Percentiles rank a stretch among this genome's conserved stretches.
Conservation (phyloP, 2,888 invertebrate species). For the Drosophila fulvimacula region DNA sequence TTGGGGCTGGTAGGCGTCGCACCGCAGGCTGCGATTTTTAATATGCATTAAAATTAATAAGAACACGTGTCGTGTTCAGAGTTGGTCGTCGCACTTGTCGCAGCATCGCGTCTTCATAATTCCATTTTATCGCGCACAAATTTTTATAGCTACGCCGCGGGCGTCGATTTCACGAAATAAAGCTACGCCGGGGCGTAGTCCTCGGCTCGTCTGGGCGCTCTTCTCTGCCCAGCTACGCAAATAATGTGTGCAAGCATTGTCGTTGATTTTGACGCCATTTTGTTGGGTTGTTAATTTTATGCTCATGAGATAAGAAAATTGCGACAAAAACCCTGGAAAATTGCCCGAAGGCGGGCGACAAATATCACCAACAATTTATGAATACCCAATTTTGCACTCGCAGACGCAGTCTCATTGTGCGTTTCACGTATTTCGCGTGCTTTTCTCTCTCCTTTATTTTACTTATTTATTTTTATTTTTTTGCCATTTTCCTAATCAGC, state of each 20-base stretch:
- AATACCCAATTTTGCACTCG: conserved; percentile 12
- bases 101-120: conserved; percentile 58
- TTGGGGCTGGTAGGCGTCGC: not conserved
- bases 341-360: conserved; percentile 36
- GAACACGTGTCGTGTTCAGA: conserved; percentile 69
- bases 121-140: conserved; percentile 77
- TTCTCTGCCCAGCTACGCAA: conserved; percentile 1
- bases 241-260: conserved; percentile 44
- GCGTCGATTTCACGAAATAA: conserved; percentile 76
- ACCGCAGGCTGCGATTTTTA: conserved; percentile 67
- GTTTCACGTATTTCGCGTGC: not conserved
- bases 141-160: conserved; percentile 73
- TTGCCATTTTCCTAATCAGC: not conserved
- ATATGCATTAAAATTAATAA: conserved; percentile 80
- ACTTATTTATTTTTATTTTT: not conserved
- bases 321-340: conserved; percentile 70
- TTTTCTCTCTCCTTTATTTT: not conserved
- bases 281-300: conserved; percentile 74
- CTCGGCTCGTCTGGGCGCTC: not conserved
- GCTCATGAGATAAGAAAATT: conserved; percentile 71
- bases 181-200: conserved; percentile 17
- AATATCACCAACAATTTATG: conserved; percentile 14
- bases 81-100: conserved; percentile 10
- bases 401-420: not conserved
- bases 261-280: conserved; percentile 72